A percentile compares a stretch with the other conserved stretches of the same genome.
phyloP scores from a whole-genome alignment of 2,113 vertebrate species.

The Ictalurus punctatus region DNA sequence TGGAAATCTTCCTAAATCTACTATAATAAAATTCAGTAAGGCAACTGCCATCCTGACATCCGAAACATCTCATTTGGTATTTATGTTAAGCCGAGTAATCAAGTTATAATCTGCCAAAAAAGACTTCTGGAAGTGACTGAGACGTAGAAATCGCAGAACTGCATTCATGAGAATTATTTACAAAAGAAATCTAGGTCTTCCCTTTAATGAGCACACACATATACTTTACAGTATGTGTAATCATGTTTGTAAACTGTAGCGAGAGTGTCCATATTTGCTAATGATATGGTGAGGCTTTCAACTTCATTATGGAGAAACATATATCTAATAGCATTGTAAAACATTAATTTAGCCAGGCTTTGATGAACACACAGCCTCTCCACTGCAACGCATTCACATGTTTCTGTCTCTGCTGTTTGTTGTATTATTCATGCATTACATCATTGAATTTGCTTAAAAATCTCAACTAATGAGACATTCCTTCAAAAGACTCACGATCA shows the following conservation, averaged over 20 bases:
- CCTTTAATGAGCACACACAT: conserved; percentile 67
- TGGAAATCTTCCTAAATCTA: background rate
- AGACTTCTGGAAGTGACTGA: conserved; percentile 43
- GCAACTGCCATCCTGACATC: background rate
- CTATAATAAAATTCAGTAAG: background rate
- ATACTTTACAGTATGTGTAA: conserved; percentile 61
- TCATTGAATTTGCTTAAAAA: conserved; percentile 51
- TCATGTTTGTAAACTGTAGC: conserved; percentile 68
- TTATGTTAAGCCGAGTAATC: conserved; percentile 8
- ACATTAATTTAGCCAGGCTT: conserved; percentile 67
- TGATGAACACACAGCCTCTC: conserved; percentile 64
- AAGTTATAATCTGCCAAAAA: conserved; percentile 19
- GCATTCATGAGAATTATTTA: conserved; percentile 40
- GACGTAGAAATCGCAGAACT: conserved; percentile 55
- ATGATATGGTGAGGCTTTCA: conserved; percentile 60
- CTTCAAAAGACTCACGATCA: conserved; percentile 42
- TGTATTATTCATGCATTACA: conserved; percentile 70
- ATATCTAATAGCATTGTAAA: conserved; percentile 63
- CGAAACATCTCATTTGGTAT: conserved; percentile 17
- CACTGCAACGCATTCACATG: conserved; percentile 57
- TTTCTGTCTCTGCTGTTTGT: conserved; percentile 58
- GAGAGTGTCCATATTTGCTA: conserved; percentile 49
- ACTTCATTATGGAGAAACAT: conserved; percentile 63
- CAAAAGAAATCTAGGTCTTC: conserved; percentile 46
- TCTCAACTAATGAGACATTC: conserved; percentile 57